Base-by-base conservation (phyloP, 2,797 vertebrate genomes). In the Gallinago nigripennis region DNA sequence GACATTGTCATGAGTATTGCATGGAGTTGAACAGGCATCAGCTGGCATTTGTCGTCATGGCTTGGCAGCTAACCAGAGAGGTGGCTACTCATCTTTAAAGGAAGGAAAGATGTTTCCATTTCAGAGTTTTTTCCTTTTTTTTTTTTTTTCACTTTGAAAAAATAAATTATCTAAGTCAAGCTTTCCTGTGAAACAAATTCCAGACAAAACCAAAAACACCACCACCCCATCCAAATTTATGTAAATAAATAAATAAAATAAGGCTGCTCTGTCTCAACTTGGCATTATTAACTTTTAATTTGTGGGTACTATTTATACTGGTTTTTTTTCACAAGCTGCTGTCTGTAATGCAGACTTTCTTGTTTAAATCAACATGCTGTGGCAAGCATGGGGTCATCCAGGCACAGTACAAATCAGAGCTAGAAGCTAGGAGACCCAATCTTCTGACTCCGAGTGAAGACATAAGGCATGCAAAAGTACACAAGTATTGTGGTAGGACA, bases 1-100 rank as follows among this genome's bases (percentile, higher is more conserved):
- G 87, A 63, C 75, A 85, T 91, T 91, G 87, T 76, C 85, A 18
- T 2, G 48, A 86, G 58, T 4, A 23, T 82, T 79, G 85, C 27
- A 23, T 91, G 82, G 94, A 87, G 69, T 57, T 58, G 78, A 95
- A 70, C 78, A 94, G 92, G 60, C 83, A 82, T 93, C 86, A 80
- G 46, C 75, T 79, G 73, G 48, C 72, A 93, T 77, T 92, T 86
- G 43, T 45, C 23, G 27, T 61, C 71, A 12, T 75, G 69, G 50
- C 43, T 83, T 93, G 91, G 91, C 91, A 88, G 79, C 73, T 88
- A 8, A 61, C 84, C 84, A 93, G 61, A 33, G 41, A 56, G 68
- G 30, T 83, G 66, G 30, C 41, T 82, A 11, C 72, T 92, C 80
- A 66, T 60, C 56, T 79, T 86, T 79, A 92, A 84, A 76, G 56